Evolutionary conservation across 2,888 invertebrate species (phyloP), one percentile per base, ranked within the genome.

Genomic region (Ethmia dodecea): DNA sequence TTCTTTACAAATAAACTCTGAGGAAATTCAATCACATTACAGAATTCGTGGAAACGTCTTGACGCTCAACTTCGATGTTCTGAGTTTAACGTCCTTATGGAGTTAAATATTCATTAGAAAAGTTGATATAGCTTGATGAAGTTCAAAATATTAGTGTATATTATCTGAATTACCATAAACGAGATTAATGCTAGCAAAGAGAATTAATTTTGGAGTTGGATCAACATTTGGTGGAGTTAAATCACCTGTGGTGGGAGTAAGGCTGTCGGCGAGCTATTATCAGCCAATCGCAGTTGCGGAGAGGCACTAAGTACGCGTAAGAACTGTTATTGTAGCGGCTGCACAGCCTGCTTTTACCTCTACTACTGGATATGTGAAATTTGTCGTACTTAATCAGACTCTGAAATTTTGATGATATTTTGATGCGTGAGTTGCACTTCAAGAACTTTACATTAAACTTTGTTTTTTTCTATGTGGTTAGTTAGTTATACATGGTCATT

Each of bases 281-380:
- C 60, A 52, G 49, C 49, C 55, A 55, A 58, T 56, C 51, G 51
- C 55, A 48, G 52, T 50, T 44, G 49, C 37, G 41, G 48, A 43
- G 45, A 40, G 43, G 43, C 45, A 44, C 54, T 62, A 59, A 61
- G 53, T 57, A 50, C 54, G 40, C 44, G 38, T 51, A 57, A 57
- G 56, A 62, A 61, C 53, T 59, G 59, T 60, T 60, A 56, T 57
- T 60, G 54, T 54, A 42, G 47, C 33, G 43, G 40, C 45, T 42
- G 15, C 26, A 33, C 32, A 38, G 30, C 28, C 36, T 31, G 38
- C 31, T 24, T 29, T 32, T 11, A 9, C 42, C 40, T 26, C 38
- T 47, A 50, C 50, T 31, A 45, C 15, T 14, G 29, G 10, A 31
- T 26, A 12, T 26, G 1, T n/a, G n/a, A n/a, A n/a, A n/a, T n/a